phyloP scores from a whole-genome alignment of 1,140 invertebrate species.

The Drosophila takahashii region DNA sequence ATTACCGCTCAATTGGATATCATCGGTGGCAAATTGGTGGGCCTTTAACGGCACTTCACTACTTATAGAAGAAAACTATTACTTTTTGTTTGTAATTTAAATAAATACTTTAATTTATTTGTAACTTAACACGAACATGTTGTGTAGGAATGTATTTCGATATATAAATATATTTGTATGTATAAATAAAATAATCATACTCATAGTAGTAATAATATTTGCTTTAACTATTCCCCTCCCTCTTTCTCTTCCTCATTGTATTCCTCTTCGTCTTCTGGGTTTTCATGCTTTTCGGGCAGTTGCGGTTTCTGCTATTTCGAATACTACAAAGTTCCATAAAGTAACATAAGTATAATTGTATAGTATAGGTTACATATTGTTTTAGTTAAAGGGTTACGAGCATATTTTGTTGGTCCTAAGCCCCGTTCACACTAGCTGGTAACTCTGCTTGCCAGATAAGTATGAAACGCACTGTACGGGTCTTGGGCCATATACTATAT shows the following conservation, averaged over 20 bases:
- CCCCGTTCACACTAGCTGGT: neutral
- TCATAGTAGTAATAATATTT: conserved; percentile 39
- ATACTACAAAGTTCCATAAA: conserved; percentile 44
- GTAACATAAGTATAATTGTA: conserved; percentile 32
- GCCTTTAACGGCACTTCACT: conserved; percentile 73
- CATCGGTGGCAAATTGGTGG: conserved; percentile 86
- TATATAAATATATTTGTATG: conserved; percentile 56
- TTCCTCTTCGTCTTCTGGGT: conserved; percentile 1
- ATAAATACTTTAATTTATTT: conserved; percentile 82
- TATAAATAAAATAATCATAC: conserved; percentile 53
- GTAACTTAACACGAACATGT: conserved; percentile 67
- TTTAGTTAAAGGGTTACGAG: conserved; percentile 29
- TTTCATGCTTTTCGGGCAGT: conserved; percentile 55
- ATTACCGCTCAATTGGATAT: conserved; percentile 86
- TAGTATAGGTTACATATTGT: conserved; percentile 31
- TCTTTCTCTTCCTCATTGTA: neutral
- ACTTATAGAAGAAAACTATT: neutral
- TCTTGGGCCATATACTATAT: conserved; percentile 23
- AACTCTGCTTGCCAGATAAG: conserved; percentile 4
- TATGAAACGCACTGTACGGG: conserved; percentile 11
- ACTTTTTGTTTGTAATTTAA: conserved; percentile 57
- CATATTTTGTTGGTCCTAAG: conserved; percentile 3
- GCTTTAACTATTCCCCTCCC: conserved; percentile 24
- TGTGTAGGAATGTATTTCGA: conserved; percentile 73
- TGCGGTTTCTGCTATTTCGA: conserved; percentile 37